Conservation (phyloP, 2,113 vertebrate genomes). For the Phasianus colchicus region DNA sequence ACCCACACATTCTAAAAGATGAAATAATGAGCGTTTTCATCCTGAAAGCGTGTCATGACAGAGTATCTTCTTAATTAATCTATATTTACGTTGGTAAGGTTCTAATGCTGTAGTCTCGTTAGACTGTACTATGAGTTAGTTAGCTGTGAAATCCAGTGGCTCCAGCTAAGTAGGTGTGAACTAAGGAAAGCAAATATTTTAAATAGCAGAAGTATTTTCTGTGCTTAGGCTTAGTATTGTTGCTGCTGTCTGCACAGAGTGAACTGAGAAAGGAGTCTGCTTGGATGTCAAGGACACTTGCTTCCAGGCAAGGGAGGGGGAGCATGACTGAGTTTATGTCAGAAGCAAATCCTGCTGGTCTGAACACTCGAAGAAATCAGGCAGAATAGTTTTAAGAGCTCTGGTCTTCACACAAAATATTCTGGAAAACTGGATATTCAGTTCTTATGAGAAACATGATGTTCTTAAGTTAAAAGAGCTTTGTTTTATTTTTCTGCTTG, state of each 20-base stretch:
- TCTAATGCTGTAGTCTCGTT: not conserved
- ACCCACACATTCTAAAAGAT: not conserved
- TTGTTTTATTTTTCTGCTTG: not conserved
- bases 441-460: not conserved
- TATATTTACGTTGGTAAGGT: not conserved
- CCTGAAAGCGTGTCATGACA: not conserved
- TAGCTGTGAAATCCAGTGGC: not conserved
- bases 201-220: not conserved
- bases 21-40: not conserved
- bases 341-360: not conserved
- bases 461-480: not conserved
- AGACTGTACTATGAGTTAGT: not conserved
- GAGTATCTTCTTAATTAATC: not conserved
- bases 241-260: not conserved
- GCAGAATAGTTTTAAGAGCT: not conserved
- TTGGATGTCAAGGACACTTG: not conserved
- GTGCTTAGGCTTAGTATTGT: not conserved
- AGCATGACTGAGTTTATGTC: not conserved
- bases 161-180: not conserved
- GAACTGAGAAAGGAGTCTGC: not conserved
- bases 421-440: not conserved
- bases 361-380: not conserved
- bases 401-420: not conserved
- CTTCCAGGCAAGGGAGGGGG: not conserved
- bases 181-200: constrained; percentile 6